Conservation (phyloP, 1,140 invertebrate species). For the Tetraneura akinire region DNA sequence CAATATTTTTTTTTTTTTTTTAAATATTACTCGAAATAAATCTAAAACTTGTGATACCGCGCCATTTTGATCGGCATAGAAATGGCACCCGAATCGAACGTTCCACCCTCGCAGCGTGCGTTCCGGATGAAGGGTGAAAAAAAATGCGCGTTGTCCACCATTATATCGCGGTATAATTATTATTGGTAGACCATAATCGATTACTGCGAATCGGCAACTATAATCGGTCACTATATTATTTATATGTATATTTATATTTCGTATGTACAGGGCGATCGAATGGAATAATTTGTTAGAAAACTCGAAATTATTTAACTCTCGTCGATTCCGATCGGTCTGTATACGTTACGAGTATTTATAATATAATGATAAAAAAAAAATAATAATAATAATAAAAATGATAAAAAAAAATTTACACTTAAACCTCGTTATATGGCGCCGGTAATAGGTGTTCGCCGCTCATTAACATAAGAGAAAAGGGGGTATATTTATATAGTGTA, state of each 20-base stretch:
- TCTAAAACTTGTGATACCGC: not conserved
- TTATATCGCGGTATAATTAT: not conserved
- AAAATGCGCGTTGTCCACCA: conserved; percentile 32
- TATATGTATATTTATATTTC: too few relatives aligned
- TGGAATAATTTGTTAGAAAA: too few relatives aligned
- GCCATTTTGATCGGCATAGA: conserved; percentile 31
- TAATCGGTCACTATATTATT: not conserved
- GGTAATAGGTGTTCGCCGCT: not conserved
- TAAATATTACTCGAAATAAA: not conserved
- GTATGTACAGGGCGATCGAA: too few relatives aligned
- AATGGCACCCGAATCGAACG: conserved; percentile 32
- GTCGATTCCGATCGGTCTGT: too few relatives aligned
- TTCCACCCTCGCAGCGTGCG: conserved; percentile 4
- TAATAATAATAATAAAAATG: not conserved
- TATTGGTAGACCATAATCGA: conserved; percentile 10
- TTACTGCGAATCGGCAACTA: not conserved
- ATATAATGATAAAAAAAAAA: not conserved
- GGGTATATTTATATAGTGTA: too few relatives aligned
- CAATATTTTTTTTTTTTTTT: too few relatives aligned
- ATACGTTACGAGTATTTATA: not conserved
- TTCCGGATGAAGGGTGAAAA: conserved; percentile 15
- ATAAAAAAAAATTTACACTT: not conserved
- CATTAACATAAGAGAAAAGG: conserved; percentile 38
- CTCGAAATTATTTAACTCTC: too few relatives aligned
- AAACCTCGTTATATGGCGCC: not conserved